Percentiles rank a stretch among this genome's conserved stretches.
Evolutionary conservation across 2,888 invertebrate genomes (phyloP).

Genomic region (Pseudococcus longispinus): DNA sequence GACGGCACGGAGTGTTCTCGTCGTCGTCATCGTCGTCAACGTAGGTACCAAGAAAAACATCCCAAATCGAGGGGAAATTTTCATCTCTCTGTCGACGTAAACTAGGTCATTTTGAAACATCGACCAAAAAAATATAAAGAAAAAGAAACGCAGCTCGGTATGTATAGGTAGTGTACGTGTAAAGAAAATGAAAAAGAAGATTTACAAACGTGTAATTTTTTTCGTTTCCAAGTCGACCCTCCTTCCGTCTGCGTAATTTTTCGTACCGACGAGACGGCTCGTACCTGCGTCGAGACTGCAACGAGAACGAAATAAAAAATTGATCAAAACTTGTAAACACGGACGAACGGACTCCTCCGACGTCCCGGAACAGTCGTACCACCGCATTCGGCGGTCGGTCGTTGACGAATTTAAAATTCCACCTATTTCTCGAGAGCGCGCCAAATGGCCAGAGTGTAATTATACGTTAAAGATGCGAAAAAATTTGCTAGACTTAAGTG

Average conservation of each 20-base stretch:
- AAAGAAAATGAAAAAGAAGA: not conserved
- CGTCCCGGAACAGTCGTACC: not conserved
- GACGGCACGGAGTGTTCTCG: no score
- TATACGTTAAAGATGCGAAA: not conserved
- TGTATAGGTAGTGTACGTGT: not conserved
- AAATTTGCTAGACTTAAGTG: not conserved
- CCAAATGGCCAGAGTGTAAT: not conserved
- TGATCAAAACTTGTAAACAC: not conserved
- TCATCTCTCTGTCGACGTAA: not conserved
- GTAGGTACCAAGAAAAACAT: not conserved
- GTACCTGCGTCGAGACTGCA: not conserved
- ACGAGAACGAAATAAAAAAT: not conserved
- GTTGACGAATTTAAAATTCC: not conserved
- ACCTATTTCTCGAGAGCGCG: not conserved
- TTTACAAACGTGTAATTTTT: not conserved
- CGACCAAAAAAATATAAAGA: not conserved
- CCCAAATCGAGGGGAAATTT: not conserved
- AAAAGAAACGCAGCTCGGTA: not conserved
- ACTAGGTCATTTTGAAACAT: not conserved
- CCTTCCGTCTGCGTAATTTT: not conserved
- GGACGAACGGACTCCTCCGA: not conserved
- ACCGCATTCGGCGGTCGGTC: no score
- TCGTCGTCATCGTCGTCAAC: not conserved
- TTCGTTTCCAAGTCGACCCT: not conserved
- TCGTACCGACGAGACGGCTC: not conserved